Percentiles rank a stretch among this genome's conserved stretches.
Conservation (phyloP, 2,888 invertebrate genomes). For the Fragum sueziense region DNA sequence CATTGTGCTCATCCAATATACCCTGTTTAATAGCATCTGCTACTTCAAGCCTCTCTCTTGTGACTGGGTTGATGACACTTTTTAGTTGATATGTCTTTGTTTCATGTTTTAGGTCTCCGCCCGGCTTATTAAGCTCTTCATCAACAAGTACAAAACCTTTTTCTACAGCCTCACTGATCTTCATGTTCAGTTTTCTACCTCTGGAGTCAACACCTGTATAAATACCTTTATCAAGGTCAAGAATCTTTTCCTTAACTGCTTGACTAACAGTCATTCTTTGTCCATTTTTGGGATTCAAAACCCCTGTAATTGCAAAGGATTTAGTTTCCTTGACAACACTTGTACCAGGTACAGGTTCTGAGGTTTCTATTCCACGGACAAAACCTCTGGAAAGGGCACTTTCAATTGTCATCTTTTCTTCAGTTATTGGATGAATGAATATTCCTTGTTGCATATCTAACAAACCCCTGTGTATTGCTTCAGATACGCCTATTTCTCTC, state of each 20-base stretch:
- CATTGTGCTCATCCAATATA: slow-evolving; percentile 90
- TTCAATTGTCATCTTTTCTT: slow-evolving; percentile 89
- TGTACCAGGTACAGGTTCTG: slow-evolving; percentile 89
- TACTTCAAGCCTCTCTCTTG: slow-evolving; percentile 88
- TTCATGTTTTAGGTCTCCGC: slow-evolving; percentile 87
- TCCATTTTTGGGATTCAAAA: slow-evolving; percentile 94
- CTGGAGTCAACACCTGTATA: slow-evolving; percentile 83
- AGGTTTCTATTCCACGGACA: slow-evolving; percentile 90
- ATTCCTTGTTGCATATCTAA: slow-evolving; percentile 88
- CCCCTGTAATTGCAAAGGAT: slow-evolving; percentile 90
- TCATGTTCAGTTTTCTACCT: slow-evolving; percentile 88
- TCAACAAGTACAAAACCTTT: slow-evolving; percentile 88
- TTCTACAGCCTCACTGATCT: slow-evolving; percentile 91
- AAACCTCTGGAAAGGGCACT: slow-evolving; percentile 91
- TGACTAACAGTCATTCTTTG: slow-evolving; percentile 89
- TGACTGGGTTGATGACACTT: slow-evolving; percentile 87
- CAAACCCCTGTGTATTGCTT: slow-evolving; percentile 92
- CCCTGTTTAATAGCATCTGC: slow-evolving; percentile 96
- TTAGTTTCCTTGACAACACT: slow-evolving; percentile 86
- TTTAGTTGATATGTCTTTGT: slow-evolving; percentile 77
- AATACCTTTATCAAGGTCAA: slow-evolving; percentile 86
- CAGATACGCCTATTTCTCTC: slow-evolving; percentile 83
- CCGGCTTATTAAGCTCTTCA: slow-evolving; percentile 93
- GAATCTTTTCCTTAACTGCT: slow-evolving; percentile 87
- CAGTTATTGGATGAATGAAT: slow-evolving; percentile 88